These are phyloP conservation scores for Cynopterus sphinx DNA, from an alignment of 2,797 vertebrate genomes.

Conservation along the genomic window DNA sequence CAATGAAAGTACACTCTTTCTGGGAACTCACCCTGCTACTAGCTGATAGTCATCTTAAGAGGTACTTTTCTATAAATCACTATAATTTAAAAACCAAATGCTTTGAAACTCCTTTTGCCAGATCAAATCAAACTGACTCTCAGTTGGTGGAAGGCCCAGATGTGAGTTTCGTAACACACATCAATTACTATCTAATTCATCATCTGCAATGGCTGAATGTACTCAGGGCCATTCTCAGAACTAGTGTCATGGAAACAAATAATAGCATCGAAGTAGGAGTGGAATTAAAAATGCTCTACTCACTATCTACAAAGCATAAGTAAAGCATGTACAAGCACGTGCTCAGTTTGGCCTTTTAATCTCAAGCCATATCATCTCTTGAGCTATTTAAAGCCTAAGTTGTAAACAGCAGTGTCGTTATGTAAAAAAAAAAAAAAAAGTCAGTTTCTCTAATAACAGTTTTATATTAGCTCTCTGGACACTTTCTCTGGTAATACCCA, in stretches of 20 bases:
- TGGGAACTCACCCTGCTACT: conserved; percentile 66
- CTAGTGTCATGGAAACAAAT: conserved; percentile 71
- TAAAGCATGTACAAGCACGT: conserved; percentile 25
- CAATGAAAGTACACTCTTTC: conserved; percentile 52
- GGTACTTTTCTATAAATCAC: conserved; percentile 76
- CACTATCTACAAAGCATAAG: conserved; percentile 53
- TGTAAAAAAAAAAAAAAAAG: conserved; percentile 55
- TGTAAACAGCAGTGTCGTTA: conserved; percentile 55
- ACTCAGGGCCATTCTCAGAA: conserved; percentile 64
- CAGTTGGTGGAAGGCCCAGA: conserved; percentile 72
- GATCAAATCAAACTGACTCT: conserved; percentile 74
- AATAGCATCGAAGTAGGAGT: conserved; percentile 49
- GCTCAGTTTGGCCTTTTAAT: conserved; percentile 64
- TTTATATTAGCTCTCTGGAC: conserved; percentile 36
- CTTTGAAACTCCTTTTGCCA: conserved; percentile 72
- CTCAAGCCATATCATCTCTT: conserved; percentile 61
- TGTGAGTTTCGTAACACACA: conserved; percentile 71
- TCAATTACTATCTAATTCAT: conserved; percentile 73
- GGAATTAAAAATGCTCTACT: conserved; percentile 51
- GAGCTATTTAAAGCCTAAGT: conserved; percentile 55
- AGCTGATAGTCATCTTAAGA: conserved; percentile 68
- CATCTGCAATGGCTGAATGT: conserved; percentile 63
- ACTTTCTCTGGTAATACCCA: conserved; percentile 42
- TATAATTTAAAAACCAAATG: conserved; percentile 74
- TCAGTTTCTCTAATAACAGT: conserved; percentile 42